phyloP scores from a whole-genome alignment of 2,797 vertebrate genomes.

The Erethizon dorsatum region DNA sequence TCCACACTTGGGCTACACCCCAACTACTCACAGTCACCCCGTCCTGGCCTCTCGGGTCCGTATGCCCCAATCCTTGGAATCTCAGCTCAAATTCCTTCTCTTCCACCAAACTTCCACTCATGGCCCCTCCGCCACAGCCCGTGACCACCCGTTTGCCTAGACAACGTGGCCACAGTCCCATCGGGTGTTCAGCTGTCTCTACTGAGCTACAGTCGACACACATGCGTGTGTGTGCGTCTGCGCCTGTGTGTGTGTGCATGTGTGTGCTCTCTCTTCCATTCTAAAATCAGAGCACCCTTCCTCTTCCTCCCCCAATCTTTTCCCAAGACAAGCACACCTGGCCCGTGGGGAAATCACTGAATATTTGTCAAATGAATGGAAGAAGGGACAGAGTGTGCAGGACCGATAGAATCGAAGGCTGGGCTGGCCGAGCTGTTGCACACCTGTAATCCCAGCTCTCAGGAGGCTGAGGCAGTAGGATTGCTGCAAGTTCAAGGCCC shows the following conservation, averaged over 20 bases:
- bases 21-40: neutral
- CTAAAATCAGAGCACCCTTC: neutral
- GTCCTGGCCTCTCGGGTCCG: neutral
- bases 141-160: too few relatives aligned
- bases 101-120: rapidly evolving
- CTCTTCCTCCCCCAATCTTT: neutral
- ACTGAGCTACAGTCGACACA: neutral
- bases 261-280: neutral
- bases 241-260: rapidly evolving
- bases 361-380: neutral
- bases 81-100: neutral
- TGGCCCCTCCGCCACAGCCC: neutral
- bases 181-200: neutral
- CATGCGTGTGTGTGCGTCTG: neutral
- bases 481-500: neutral
- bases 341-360: neutral
- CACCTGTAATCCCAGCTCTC: neutral
- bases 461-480: neutral
- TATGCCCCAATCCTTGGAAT: neutral
- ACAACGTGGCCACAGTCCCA: neutral
- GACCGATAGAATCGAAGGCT: neutral
- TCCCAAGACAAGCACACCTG: neutral
- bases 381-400: neutral
- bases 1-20: rapidly evolving
- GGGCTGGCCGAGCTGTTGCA: neutral